Evolutionary conservation across 1,140 invertebrate species (phyloP).

Genomic region (Elymnias hypermnestra): DNA sequence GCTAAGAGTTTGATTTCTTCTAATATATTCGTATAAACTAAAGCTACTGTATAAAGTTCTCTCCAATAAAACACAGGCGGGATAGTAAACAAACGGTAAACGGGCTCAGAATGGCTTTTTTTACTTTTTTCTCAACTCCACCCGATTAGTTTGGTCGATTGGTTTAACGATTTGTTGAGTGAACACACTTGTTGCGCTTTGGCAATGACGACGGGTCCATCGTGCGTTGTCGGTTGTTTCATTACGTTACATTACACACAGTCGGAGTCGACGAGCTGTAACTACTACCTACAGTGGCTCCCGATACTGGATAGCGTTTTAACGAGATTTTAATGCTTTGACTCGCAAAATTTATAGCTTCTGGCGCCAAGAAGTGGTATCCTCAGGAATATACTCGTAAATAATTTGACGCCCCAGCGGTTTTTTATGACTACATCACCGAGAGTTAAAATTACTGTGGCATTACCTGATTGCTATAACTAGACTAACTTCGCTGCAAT

Average conservation of each 20-base stretch:
- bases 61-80: slow-evolving; percentile 2
- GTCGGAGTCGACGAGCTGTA: slow-evolving; percentile 22
- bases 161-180: slow-evolving; percentile 36
- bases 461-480: too few relatives aligned
- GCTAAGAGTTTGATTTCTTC: too few relatives aligned
- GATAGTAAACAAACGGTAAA: slow-evolving; percentile 8
- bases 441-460: background rate
- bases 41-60: too few relatives aligned
- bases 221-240: slow-evolving; percentile 34
- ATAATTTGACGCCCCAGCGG: slow-evolving; percentile 29
- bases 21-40: too few relatives aligned
- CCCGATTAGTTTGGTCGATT: slow-evolving; percentile 21
- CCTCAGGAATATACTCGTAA: slow-evolving; percentile 36
- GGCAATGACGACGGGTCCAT: slow-evolving; percentile 35
- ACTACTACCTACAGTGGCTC: slow-evolving; percentile 32
- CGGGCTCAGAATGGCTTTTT: slow-evolving; percentile 13
- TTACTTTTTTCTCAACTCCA: slow-evolving; percentile 13
- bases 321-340: slow-evolving; percentile 65
- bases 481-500: too few relatives aligned
- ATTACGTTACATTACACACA: slow-evolving; percentile 31
- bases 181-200: slow-evolving; percentile 53
- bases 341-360: slow-evolving; percentile 52
- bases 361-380: slow-evolving; percentile 45
- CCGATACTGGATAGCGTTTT: slow-evolving; percentile 48
- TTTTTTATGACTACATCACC: slow-evolving; percentile 4